These are phyloP conservation scores for Xiphophorus maculatus DNA, from an alignment of 2,113 vertebrate genomes.

Conservation along the genomic window DNA sequence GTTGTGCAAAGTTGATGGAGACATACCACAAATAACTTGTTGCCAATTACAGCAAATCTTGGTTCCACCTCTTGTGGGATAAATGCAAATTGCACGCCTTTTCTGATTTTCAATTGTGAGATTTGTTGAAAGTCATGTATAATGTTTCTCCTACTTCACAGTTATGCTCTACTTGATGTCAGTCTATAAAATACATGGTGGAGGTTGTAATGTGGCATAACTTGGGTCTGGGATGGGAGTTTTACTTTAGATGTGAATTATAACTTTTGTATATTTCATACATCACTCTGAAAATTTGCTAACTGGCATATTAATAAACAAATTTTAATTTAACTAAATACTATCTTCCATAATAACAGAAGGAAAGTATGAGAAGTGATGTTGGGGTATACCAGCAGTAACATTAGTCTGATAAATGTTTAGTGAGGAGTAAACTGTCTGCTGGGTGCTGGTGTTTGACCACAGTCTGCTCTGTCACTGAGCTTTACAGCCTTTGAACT, in stretches of 20 bases:
- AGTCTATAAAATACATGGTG: no score
- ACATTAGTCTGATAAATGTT: conserved; percentile 63
- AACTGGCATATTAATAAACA: not conserved
- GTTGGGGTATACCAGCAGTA: conserved; percentile 51
- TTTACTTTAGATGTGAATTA: not conserved
- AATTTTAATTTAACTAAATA: not conserved
- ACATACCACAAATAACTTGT: no score
- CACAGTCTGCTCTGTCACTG: conserved; percentile 50
- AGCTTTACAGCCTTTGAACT: conserved; percentile 63
- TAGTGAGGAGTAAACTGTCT: conserved; percentile 61
- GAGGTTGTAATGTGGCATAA: no score
- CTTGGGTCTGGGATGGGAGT: not conserved
- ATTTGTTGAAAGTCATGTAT: no score
- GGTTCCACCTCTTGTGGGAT: no score
- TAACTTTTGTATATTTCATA: not conserved
- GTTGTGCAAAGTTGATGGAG: no score
- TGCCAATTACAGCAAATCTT: no score
- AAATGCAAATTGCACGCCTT: no score
- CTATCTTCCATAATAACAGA: conserved; percentile 8
- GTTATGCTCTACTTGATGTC: no score
- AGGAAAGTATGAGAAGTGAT: conserved; percentile 21
- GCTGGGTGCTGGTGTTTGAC: conserved; percentile 60
- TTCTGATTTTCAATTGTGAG: no score
- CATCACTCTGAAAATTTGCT: not conserved
- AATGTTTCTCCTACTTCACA: no score